Percentiles rank a stretch among this genome's conserved stretches.
phyloP scores from a whole-genome alignment of 1,140 invertebrate species.

The Drosophila truncata region DNA sequence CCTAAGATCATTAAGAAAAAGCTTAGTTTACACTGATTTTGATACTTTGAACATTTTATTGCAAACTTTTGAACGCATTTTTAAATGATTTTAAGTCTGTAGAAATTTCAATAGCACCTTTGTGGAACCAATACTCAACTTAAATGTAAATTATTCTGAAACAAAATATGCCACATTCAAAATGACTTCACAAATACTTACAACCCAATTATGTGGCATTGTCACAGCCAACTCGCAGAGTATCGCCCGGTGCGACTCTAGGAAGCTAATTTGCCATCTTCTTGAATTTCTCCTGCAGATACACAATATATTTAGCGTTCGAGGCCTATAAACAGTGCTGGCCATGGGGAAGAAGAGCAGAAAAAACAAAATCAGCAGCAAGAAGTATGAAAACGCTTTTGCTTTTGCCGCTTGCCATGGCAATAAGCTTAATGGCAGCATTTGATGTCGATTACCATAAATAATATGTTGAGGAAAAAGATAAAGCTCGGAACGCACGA shows the following conservation, averaged over 20 bases:
- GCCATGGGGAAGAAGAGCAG: conserved; percentile 14
- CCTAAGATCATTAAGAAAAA: no score
- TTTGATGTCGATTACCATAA: conserved; percentile 83
- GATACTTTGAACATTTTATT: background rate
- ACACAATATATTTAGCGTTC: conserved; percentile 36
- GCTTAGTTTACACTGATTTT: background rate
- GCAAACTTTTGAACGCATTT: background rate
- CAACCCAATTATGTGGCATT: background rate
- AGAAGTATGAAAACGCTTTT: conserved; percentile 55
- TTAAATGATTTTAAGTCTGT: background rate
- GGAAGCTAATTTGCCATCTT: background rate
- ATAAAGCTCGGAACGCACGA: conserved; percentile 41
- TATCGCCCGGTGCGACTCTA: background rate
- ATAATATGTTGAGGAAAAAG: conserved; percentile 51
- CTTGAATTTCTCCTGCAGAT: conserved; percentile 27
- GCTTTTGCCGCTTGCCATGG: conserved; percentile 62
- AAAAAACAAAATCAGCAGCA: conserved; percentile 20
- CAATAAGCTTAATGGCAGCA: conserved; percentile 78
- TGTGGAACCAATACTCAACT: no score
- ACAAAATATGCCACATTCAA: background rate
- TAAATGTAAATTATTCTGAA: background rate
- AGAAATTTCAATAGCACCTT: background rate
- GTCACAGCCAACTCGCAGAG: background rate
- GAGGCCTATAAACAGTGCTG: conserved; percentile 43
- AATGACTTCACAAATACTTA: background rate